Percentiles rank a stretch among this genome's conserved stretches.
These are phyloP conservation scores for Lapara coniferarum DNA, from an alignment of 2,888 invertebrate genomes.

Conservation along the genomic window DNA sequence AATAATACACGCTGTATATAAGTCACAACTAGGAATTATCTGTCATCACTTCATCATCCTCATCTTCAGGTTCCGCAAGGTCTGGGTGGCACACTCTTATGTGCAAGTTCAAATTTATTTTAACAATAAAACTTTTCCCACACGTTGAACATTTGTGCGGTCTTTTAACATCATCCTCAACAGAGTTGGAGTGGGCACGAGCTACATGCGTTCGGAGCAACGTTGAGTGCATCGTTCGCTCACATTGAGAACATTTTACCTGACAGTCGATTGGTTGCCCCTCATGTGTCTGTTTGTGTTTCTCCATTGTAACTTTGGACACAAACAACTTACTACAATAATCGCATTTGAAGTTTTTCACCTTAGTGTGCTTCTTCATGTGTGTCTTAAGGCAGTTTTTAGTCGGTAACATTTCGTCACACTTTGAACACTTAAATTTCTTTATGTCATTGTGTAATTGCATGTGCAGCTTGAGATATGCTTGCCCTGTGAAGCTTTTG, in stretches of 20 bases:
- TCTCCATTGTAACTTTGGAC: conserved; percentile 79
- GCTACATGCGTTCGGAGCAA: conserved; percentile 70
- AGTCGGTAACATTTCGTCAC: conserved; percentile 78
- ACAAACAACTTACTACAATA: conserved; percentile 76
- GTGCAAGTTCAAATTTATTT: conserved; percentile 76
- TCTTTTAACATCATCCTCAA: conserved; percentile 75
- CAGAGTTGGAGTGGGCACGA: conserved; percentile 64
- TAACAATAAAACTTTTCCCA: conserved; percentile 77
- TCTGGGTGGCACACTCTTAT: conserved; percentile 78
- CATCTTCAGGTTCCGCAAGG: conserved; percentile 74
- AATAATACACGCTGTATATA: conserved; percentile 51
- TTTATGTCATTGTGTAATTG: conserved; percentile 78
- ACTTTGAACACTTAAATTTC: conserved; percentile 78
- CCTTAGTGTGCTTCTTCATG: conserved; percentile 80
- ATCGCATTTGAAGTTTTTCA: conserved; percentile 79
- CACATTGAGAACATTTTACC: conserved; percentile 77
- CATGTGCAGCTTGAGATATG: conserved; percentile 77
- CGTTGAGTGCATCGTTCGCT: conserved; percentile 74
- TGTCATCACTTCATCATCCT: conserved; percentile 78
- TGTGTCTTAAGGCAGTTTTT: conserved; percentile 78
- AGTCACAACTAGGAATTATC: conserved; percentile 69
- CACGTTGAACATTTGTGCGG: conserved; percentile 77
- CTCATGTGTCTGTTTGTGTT: conserved; percentile 72
- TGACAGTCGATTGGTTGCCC: conserved; percentile 76
- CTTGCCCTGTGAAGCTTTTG: conserved; percentile 77